Base-by-base conservation (phyloP, 2,113 vertebrate genomes). In the Suricata suricatta region DNA sequence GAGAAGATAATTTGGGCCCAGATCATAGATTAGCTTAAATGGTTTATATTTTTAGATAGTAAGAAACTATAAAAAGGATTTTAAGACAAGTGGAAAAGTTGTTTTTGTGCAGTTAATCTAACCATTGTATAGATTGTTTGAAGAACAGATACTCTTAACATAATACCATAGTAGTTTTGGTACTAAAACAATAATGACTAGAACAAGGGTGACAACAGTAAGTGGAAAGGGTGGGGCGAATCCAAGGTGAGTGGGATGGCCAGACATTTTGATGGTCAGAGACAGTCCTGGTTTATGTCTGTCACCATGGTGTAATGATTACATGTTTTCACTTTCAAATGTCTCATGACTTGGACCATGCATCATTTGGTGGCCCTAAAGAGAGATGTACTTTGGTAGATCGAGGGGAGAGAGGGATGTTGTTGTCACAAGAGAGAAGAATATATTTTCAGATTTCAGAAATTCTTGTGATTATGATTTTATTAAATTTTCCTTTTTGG, bases 401-500 rank as follows among this genome's bases (percentile, higher is more conserved):
- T 6, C 77, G 23, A 85, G 13, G 29, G 15, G 57, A 33, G 50
- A 29, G 5, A 35, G 57, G n/a, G 21, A 71, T 44, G 2, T 33
- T 35, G 2, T 35, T 57, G 12, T 14, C 17, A 47, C 60, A 90
- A 87, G 23, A 63, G 69, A 90, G 2, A 23, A 85, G 19, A 64
- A 64, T 64, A 54, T 27, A 47, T 15, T 71, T 35, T n/a, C 7
- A 63, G 14, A 44, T 68, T 87, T 84, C 54, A 71, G 57, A 93
- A 82, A 29, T 76, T 63, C 47, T 76, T 77, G 19, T 0, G 31
- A n/a, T 66, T n/a, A 35, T 66, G 50, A 80, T 71, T 71, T 85
- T 17, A 80, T 44, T 83, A 35, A 83, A 68, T 82, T 88, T 96
- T 96, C 79, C 64, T 91, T 69, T 52, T 71, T 41, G 63, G 72